Percentiles rank a stretch among this genome's conserved stretches.
Conservation (phyloP, 1,140 invertebrate genomes). For the Drosophila littoralis region DNA sequence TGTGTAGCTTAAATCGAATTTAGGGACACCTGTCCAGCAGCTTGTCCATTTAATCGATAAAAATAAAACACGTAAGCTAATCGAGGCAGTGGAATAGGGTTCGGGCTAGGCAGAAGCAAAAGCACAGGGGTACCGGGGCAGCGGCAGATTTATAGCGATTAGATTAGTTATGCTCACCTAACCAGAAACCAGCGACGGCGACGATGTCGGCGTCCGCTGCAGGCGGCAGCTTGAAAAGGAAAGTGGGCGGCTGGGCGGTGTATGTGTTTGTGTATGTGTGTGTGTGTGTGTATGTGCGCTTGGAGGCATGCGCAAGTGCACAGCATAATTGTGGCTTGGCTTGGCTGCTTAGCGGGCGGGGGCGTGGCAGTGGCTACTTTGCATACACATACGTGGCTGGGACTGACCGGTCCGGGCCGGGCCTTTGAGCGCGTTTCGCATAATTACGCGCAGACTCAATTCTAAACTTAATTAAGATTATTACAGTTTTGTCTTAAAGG, state of each 20-base stretch:
- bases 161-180: conserved; percentile 71
- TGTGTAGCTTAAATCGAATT: background rate
- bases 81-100: background rate
- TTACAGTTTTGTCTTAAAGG: conserved; percentile 47
- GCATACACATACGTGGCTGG: conserved; percentile 56
- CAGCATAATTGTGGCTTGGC: conserved; percentile 51
- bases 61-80: background rate
- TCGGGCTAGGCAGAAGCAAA: background rate
- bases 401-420: background rate
- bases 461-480: conserved; percentile 78
- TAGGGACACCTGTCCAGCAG: background rate
- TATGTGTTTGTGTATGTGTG: background rate
- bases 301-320: conserved; percentile 33
- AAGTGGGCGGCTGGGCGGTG: conserved; percentile 55
- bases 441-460: conserved; percentile 79
- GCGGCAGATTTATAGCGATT: conserved; percentile 53
- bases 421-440: conserved; percentile 68
- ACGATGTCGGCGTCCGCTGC: conserved; percentile 9
- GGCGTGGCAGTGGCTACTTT: conserved; percentile 40
- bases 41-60: background rate
- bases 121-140: background rate
- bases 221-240: conserved; percentile 73
- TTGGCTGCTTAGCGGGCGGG: conserved; percentile 7
- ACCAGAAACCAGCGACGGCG: conserved; percentile 38
- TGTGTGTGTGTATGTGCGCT: background rate